Evolutionary conservation across 2,888 invertebrate genomes (phyloP), one percentile per base, ranked within the genome.

Genomic region (Apodemia duryi): DNA sequence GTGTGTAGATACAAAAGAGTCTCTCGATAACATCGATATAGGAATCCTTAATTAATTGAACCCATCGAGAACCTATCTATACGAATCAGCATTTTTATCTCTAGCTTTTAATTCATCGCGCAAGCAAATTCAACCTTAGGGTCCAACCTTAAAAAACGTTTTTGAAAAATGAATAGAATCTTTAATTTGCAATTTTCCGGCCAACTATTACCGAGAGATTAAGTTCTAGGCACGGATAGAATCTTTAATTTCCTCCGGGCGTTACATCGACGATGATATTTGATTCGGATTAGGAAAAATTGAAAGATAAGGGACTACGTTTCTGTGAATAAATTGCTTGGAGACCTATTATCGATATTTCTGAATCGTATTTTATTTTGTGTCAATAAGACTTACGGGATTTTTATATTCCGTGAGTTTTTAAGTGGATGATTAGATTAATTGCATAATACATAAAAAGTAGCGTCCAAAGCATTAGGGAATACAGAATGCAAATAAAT

Each of bases 221-320:
- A 88, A 88, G 86, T 83, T 80, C 83, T 85, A 83, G 83, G 80
- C 72, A 74, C 80, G 86, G 86, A 87, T 85, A 88, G 88, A 90
- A 90, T 90, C 88, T 91, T 88, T 89, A 89, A 90, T 91, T 90
- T 90, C 89, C 89, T 88, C 76, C 73, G 86, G 83, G 85, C 83
- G 64, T 64, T 64, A 64, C 64, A 61, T 61, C 29, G 61, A 51
- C 64, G 64, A 46, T 41, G 64, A 64, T 64, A 62, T 62, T 62
- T 62, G 62, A 61, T 61, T 65, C 61, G 64, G 61, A 65, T 65
- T 65, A 49, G 35, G 64, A 65, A 61, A 65, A 65, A 65, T 65
- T 65, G 64, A 65, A 65, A 61, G 29, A 65, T 61, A 51, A 65
- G 46, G 46, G 61, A 57, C 10, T 9, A 54, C 21, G 28, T 52